A percentile compares a stretch with the other conserved stretches of the same genome.
These are phyloP conservation scores for Artibeus lituratus DNA, from an alignment of 2,797 vertebrate genomes.

Conservation along the genomic window DNA sequence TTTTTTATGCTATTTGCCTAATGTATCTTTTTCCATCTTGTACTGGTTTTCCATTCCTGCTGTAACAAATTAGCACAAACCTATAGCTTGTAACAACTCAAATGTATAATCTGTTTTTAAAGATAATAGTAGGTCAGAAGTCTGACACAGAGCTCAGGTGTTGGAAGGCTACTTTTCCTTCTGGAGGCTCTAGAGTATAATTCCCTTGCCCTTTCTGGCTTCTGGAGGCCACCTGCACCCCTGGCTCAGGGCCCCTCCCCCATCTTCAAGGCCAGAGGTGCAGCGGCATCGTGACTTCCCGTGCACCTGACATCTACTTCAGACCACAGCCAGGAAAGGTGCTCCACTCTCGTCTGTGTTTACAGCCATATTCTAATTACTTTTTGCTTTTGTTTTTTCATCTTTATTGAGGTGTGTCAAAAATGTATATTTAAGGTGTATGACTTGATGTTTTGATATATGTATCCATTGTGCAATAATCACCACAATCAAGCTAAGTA, in stretches of 20 bases:
- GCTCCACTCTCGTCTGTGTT: background rate
- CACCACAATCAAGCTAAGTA: background rate
- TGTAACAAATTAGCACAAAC: background rate
- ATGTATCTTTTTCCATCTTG: background rate
- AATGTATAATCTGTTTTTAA: background rate
- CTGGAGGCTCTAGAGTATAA: background rate
- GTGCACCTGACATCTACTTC: background rate
- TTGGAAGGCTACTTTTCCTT: background rate
- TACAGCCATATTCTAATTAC: background rate
- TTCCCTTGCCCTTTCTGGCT: background rate
- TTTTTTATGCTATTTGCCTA: background rate
- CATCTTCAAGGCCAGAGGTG: background rate
- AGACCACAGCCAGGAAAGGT: background rate
- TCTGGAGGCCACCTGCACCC: background rate
- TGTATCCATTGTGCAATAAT: background rate
- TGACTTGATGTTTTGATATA: background rate
- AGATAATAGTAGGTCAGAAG: background rate
- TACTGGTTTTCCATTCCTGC: background rate
- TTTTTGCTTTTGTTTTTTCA: background rate
- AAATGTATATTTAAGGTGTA: too few relatives aligned
- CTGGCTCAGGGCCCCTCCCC: background rate
- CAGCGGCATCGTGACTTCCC: background rate
- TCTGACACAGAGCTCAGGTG: background rate
- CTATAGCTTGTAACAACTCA: background rate
- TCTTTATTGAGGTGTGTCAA: background rate